Base-by-base conservation (phyloP, 2,888 invertebrate genomes). In the Netelia virgata region DNA sequence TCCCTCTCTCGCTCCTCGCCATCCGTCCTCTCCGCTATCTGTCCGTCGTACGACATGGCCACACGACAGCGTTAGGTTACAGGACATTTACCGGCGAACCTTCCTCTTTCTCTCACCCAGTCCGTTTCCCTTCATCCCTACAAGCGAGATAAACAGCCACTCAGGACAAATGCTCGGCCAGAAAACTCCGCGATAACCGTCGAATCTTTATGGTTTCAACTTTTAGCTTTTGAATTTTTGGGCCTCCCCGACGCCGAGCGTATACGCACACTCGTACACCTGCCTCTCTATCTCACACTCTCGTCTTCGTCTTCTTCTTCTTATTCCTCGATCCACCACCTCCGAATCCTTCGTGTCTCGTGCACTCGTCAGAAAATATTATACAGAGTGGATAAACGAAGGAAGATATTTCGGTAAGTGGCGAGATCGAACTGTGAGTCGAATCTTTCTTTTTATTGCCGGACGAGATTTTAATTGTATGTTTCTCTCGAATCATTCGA, bases 51-150 rank as follows among this genome's bases (percentile, higher is more conserved):
- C 87, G 86, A 89, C 84, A 86, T 81, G 77, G 80, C 74, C 72
- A 72, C 74, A 72, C 69, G 74, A 79, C 90, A 90, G 92, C 90
- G 91, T 92, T 90, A 88, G 90, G 91, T 92, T 92, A 91, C 91
- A 80, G 90, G 88, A 88, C 91, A 91, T 92, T 77, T 91, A 90
- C 91, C 88, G 86, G 87, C 86, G 86, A 83, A 83, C 85, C 70
- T 18, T 64, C 69, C 73, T 59, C 20, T 53, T 23, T 57, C 59
- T 20, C 28, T 47, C 82, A 59, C 53, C 53, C 28, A 47, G 41
- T 69, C 68, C 55, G 36, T 28, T 72, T 14, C 20, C 50, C 43
- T 10, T 50, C 57, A 59, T 68, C 20, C 77, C 43, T 72, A 47
- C 70, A 59, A 76, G 64, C 84, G 88, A 91, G 90, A 91, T 91